A percentile compares a stretch with the other conserved stretches of the same genome.
These are phyloP conservation scores for Phylloscopus whistleri DNA, from an alignment of 2,113 vertebrate species.

Conservation along the genomic window DNA sequence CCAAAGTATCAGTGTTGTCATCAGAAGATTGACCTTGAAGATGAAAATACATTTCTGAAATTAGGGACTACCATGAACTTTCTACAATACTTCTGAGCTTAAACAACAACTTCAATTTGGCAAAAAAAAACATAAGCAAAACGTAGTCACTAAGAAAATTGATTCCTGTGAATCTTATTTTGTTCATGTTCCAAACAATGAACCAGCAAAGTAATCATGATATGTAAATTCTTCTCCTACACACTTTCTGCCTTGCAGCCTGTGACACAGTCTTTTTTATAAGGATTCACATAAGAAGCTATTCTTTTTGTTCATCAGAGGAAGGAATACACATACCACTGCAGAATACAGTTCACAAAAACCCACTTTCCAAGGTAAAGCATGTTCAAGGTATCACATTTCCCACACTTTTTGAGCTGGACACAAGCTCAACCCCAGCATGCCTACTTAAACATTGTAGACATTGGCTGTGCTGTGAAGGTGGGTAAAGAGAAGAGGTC, in stretches of 20 bases:
- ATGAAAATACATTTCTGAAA: neutral
- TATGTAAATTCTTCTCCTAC: neutral
- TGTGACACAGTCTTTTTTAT: neutral
- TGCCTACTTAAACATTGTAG: neutral
- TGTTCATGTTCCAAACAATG: neutral
- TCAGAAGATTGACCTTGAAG: neutral
- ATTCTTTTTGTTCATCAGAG: neutral
- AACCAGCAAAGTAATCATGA: neutral
- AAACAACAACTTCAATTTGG: neutral
- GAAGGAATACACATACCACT: neutral
- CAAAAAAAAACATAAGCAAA: neutral
- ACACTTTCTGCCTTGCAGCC: neutral
- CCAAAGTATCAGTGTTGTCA: neutral
- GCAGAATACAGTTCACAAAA: neutral
- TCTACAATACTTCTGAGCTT: neutral
- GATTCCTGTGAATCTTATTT: neutral
- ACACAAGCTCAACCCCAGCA: neutral
- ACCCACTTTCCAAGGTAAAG: neutral
- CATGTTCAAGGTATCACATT: neutral
- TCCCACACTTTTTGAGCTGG: neutral
- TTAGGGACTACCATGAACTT: neutral
- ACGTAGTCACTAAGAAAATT: neutral
- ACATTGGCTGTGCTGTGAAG: neutral
- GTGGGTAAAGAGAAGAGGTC: neutral
- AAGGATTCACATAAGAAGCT: neutral